Conservation (phyloP, 2,888 invertebrate genomes). For the Stenichneumon culpator region DNA sequence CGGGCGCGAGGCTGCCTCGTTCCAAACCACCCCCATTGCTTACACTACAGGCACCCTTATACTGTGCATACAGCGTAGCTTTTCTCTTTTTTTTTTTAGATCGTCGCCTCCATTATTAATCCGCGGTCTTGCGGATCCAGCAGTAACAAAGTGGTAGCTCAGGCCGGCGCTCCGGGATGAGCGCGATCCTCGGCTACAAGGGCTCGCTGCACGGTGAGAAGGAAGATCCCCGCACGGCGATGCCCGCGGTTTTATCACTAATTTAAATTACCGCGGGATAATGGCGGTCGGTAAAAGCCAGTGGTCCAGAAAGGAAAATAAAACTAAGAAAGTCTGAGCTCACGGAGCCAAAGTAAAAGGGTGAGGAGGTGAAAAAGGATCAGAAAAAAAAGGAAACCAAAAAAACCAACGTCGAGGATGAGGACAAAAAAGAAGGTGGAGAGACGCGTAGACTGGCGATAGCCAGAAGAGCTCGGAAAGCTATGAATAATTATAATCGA, state of each 20-base stretch:
- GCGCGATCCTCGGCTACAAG: not conserved
- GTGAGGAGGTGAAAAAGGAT: slow-evolving; percentile 20
- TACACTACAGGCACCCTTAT: not conserved
- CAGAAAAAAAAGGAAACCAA: too few species aligned
- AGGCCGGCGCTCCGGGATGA: not conserved
- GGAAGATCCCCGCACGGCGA: slow-evolving; percentile 24
- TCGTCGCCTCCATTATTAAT: slow-evolving; percentile 62
- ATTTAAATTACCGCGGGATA: slow-evolving; percentile 65
- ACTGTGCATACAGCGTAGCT: not conserved
- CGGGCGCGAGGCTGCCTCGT: not conserved
- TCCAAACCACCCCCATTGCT: not conserved
- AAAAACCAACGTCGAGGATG: not conserved
- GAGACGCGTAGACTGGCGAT: not conserved
- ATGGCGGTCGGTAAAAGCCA: slow-evolving; percentile 52
- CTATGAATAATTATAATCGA: slow-evolving; percentile 48
- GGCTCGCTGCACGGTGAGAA: not conserved
- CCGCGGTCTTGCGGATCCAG: slow-evolving; percentile 57
- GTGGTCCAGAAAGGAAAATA: slow-evolving; percentile 55
- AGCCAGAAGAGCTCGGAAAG: not conserved
- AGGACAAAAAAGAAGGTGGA: slow-evolving; percentile 18
- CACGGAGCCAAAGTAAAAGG: slow-evolving; percentile 27
- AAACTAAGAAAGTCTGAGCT: slow-evolving; percentile 49
- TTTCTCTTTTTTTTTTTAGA: slow-evolving; percentile 17
- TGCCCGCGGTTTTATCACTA: slow-evolving; percentile 39
- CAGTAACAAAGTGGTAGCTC: slow-evolving; percentile 57